Base-by-base conservation (phyloP, 2,113 vertebrate genomes). In the Ctenodactylus gundi region DNA sequence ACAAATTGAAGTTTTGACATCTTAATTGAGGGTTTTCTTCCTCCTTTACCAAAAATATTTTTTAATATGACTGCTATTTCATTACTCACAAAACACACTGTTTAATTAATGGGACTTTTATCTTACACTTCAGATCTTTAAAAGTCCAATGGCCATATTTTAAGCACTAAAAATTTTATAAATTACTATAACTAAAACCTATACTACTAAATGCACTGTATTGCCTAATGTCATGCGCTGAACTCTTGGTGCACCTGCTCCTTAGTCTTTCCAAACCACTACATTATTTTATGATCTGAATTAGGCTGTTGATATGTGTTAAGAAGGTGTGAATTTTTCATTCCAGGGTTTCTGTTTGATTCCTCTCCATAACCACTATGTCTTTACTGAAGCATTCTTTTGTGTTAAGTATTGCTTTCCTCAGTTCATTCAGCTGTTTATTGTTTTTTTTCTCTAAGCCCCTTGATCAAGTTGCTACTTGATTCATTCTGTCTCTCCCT, bases 101-200 rank as follows among this genome's bases (percentile, higher is more conserved):
- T 92, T 84, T 86, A 91, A 73, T 86, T 55, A 55, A 23, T 57
- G 64, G 34, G 73, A 34, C 53, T 65, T 88, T 21, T 34, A 31
- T 85, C 82, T 68, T 77, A 27, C 3, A 83, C 20, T 77, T 46
- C 36, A 7, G 64, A 76, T 81, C 88, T 91, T 64, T 75, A 64
- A 34, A 77, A 62, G 36, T 27, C 10, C 2, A 7, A 55, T 68
- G 46, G 13, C 21, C 7, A 39, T 64, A 64, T 81, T 81, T 88
- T 94, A 85, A 77, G 2, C 87, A 53, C 2, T 57, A 18, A 27
- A 25, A 65, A 55, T 70, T 75, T 29, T 36, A 53, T 55, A 36
- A 67, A 75, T 17, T 72, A 3, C 39, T 51, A 64, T 55, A 49
- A 53, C 46, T 91, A 76, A 94, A 39, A 68, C 51, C 13, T 44